Evolutionary conservation across 2,113 vertebrate species (phyloP), one percentile per base, ranked within the genome.

Genomic region (Uria aalge): DNA sequence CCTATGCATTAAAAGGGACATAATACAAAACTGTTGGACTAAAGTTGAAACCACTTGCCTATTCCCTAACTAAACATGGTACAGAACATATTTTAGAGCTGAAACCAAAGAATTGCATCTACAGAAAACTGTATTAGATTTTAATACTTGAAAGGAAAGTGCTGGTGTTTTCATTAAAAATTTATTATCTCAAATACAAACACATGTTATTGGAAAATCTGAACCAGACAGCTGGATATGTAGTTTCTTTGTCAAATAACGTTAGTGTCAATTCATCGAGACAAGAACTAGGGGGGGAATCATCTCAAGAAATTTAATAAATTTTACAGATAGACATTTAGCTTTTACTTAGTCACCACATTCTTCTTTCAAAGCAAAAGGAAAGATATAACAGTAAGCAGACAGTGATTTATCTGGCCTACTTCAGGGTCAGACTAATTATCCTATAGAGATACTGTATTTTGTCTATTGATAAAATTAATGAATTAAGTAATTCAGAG

Each of bases 141-240:
- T 77, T 84, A 52, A 60, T 41, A 66, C 26, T 40, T 1, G 4
- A 45, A 43, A 56, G 2, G 11, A 88, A 85, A 78, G 8, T 55
- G 50, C 8, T 12, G 4, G 0, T 81, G 2, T 62, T 81, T 92
- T 77, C 13, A 23, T 62, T 69, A 32, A 67, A 94, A 69, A 41
- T 0, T 12, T 16, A 14, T 22, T 74, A 4, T 69, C 14, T 48
- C 30, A 81, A 74, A 50, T 14, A 3, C 12, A 38, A 74, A 50
- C 15, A 3, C 12, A 38, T 19, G 1, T 4, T 69, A 27, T 8
- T 34, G 2, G 22, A 45, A 92, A 95, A 78, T 55, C 43, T 50
- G 56, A 71, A 57, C 8, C 5, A 55, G 18, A 6, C 3, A 56
- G 2, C 4, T 75, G 3, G 1, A 38, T 63, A 38, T 2, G 5